phyloP scores from a whole-genome alignment of 2,888 invertebrate species.

The Ochlodes sylvanus region DNA sequence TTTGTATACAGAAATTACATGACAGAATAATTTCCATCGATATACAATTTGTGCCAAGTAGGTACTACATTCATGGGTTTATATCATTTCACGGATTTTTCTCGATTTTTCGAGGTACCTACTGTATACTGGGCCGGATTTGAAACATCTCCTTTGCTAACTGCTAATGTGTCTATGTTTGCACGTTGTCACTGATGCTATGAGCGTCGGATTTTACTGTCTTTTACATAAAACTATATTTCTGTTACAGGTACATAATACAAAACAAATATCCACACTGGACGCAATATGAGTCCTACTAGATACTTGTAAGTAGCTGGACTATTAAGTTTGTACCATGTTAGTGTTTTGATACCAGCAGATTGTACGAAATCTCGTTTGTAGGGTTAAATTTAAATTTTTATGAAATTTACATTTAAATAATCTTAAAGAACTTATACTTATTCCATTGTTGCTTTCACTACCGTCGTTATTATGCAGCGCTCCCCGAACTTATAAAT shows the following conservation, averaged over 20 bases:
- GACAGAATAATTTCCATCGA: too few relatives aligned
- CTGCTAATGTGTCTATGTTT: background rate
- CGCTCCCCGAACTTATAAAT: conserved; percentile 52
- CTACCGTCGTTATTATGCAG: conserved; percentile 51
- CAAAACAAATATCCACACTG: conserved; percentile 38
- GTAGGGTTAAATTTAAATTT: too few relatives aligned
- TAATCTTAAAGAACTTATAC: background rate
- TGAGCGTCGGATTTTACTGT: background rate
- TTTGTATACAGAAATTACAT: too few relatives aligned
- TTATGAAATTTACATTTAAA: too few relatives aligned
- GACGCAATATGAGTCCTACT: conserved; percentile 42
- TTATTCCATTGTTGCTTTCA: conserved; percentile 41
- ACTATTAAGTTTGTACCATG: background rate
- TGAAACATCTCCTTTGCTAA: too few relatives aligned
- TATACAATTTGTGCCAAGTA: too few relatives aligned
- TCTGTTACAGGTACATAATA: conserved; percentile 62
- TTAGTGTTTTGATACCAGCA: too few relatives aligned
- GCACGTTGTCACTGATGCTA: conserved; percentile 8
- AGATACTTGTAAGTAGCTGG: conserved; percentile 33
- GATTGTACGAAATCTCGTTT: too few relatives aligned
- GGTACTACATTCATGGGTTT: too few relatives aligned
- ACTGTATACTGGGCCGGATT: background rate
- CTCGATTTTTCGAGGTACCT: background rate
- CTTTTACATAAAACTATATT: conserved; percentile 17
- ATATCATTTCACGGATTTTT: too few relatives aligned